Conservation (phyloP, 2,888 invertebrate species). For the Entomobrya proxima region DNA sequence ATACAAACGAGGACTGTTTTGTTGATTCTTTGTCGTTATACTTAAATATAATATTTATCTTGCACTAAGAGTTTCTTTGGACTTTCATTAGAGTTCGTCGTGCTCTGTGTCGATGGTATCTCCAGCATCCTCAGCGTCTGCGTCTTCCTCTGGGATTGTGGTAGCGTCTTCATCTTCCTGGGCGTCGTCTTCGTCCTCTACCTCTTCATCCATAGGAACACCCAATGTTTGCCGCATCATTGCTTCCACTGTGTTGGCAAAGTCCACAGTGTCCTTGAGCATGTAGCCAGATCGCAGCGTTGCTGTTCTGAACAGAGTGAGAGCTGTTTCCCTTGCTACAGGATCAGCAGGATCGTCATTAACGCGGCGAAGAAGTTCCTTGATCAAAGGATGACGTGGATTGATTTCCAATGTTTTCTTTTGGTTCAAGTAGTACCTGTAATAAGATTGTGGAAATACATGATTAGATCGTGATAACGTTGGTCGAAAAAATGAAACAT, state of each 20-base stretch:
- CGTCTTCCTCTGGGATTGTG: slow-evolving; percentile 66
- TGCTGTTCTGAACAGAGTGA: slow-evolving; percentile 94
- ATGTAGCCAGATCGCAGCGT: slow-evolving; percentile 96
- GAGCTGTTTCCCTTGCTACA: slow-evolving; percentile 88
- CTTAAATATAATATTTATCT: neutral
- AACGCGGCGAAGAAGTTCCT: slow-evolving; percentile 91
- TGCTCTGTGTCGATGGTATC: slow-evolving; percentile 65
- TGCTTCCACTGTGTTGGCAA: slow-evolving; percentile 92
- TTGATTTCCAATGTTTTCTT: slow-evolving; percentile 99
- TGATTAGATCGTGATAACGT: neutral
- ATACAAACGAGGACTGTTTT: neutral
- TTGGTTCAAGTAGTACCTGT: slow-evolving; percentile 88
- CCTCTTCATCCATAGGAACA: slow-evolving; percentile 85
- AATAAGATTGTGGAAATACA: neutral
- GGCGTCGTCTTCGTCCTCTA: slow-evolving; percentile 67
- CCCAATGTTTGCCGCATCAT: slow-evolving; percentile 91
- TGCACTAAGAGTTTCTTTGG: slow-evolving; percentile 32
- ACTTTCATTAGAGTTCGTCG: slow-evolving; percentile 71
- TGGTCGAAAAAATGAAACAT: neutral
- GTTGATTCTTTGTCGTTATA: neutral
- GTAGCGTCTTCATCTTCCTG: slow-evolving; percentile 66
- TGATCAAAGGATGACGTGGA: slow-evolving; percentile 96
- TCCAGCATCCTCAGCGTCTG: slow-evolving; percentile 66
- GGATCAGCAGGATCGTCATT: slow-evolving; percentile 86
- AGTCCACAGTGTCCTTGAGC: slow-evolving; percentile 89